phyloP scores from a whole-genome alignment of 1,140 invertebrate genomes.

The Epicauta chinensis region DNA sequence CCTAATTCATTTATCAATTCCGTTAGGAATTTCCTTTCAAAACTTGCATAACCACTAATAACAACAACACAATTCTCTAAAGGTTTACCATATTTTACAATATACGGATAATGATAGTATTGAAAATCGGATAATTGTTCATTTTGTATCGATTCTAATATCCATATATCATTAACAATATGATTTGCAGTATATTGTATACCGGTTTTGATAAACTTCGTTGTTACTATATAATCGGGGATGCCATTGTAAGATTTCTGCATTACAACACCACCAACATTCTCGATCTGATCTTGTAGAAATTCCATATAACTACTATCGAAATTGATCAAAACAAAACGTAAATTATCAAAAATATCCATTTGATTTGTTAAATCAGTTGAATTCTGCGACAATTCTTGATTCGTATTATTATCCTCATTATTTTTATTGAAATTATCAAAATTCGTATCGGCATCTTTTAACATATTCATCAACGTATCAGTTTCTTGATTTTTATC shows the following conservation, averaged over 20 bases:
- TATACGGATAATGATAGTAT: conserved; percentile 59
- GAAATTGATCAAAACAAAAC: conserved; percentile 36
- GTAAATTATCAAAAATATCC: no score
- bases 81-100: conserved; percentile 46
- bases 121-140: conserved; percentile 49
- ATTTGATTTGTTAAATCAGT: background rate
- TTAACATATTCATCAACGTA: background rate
- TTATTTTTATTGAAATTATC: no score
- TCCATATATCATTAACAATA: conserved; percentile 53
- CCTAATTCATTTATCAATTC: conserved; percentile 63
- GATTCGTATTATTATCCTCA: no score
- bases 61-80: conserved; percentile 66
- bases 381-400: background rate
- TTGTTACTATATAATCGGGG: conserved; percentile 47
- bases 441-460: background rate
- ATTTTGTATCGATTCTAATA: conserved; percentile 57
- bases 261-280: conserved; percentile 35
- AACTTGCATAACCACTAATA: conserved; percentile 65
- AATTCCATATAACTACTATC: conserved; percentile 39
- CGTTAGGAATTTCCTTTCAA: conserved; percentile 65
- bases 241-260: conserved; percentile 43
- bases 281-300: conserved; percentile 23
- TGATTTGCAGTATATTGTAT: conserved; percentile 41
- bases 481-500: background rate
- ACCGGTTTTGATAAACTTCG: background rate